Conservation (phyloP, 2,888 invertebrate species). For the Malacosoma neustria region DNA sequence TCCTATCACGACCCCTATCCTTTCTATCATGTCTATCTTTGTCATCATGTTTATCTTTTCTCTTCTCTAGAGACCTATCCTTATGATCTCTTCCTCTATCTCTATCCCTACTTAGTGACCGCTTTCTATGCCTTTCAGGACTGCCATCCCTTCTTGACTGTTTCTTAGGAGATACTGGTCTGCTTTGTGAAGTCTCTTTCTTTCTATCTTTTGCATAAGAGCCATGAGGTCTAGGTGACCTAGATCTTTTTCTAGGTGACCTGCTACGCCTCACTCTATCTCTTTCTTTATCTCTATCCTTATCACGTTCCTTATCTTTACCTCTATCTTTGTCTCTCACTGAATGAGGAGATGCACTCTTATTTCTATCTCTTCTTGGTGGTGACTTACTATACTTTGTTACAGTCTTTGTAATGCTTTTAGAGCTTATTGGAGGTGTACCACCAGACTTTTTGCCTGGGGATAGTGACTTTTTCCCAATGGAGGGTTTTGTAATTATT, state of each 20-base stretch:
- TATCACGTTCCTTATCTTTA: constrained; percentile 59
- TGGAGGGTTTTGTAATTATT: constrained; percentile 37
- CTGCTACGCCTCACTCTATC: constrained; percentile 68
- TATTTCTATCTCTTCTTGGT: constrained; percentile 54
- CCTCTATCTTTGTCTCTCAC: constrained; percentile 64
- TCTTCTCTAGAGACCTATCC: constrained; percentile 61
- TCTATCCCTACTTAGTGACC: constrained; percentile 60
- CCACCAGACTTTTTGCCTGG: constrained; percentile 68
- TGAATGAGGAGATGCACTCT: constrained; percentile 51
- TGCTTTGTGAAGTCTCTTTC: constrained; percentile 65
- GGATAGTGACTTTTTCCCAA: constrained; percentile 65
- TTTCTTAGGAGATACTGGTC: constrained; percentile 67
- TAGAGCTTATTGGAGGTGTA: constrained; percentile 64
- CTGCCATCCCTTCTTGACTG: constrained; percentile 53
- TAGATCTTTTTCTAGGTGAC: constrained; percentile 61
- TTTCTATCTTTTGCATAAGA: constrained; percentile 61
- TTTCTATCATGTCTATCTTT: constrained; percentile 78
- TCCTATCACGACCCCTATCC: constrained; percentile 80
- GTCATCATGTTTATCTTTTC: constrained; percentile 71
- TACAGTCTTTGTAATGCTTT: constrained; percentile 46
- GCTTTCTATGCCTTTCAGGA: constrained; percentile 53
- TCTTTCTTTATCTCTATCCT: constrained; percentile 67
- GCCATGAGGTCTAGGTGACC: constrained; percentile 56
- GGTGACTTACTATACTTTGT: constrained; percentile 65
- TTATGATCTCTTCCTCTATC: constrained; percentile 70